Evolutionary conservation across 1,140 invertebrate species (phyloP), one percentile per base, ranked within the genome.

Genomic region (Whitmania pigra): DNA sequence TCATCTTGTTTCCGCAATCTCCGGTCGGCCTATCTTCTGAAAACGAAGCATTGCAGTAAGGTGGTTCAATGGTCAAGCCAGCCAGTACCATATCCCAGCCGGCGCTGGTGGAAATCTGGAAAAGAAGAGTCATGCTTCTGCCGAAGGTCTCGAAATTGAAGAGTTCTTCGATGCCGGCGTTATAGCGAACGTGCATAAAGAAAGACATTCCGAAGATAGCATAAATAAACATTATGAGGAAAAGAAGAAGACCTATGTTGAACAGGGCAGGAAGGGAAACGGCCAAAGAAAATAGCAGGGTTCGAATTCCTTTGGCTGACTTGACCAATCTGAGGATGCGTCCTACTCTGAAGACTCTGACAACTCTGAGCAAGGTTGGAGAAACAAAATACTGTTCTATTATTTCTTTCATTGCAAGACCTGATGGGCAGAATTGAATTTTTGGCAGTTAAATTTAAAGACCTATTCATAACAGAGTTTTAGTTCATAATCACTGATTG

Each of bases 141-240:
- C 91, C 90, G 82, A 97, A 97, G n/a, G 94, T 98, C 82, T 94
- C 91, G 84, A 97, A 98, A 83, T 97, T 98, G 85, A 96, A 97
- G 68, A 94, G 91, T 80, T 94, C 92, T 79, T 97, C 93, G 73
- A 97, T 85, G 67, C 93, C 94, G 77, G 89, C 90, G 79, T 91
- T 90, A 79, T 91, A 87, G 82, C 93, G 94, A 71, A 97, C 93
- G 83, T 94, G 90, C 92, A 94, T 96, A 84, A 98, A 98, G 86
- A 98, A 97, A 67, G 93, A 96, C 94, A 98, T 98, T 74, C 94
- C 94, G 82, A 97, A 97, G 79, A 96, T 96, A 77, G 93, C 93
- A 82, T 96, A 98, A 82, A 98, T 97, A 84, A 97, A 98, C 91
- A 98, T 97, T 76, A 97, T 93, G 76, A 98, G 87, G 83, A 96